phyloP scores from a whole-genome alignment of 1,140 invertebrate genomes.

The Drosophila nikananu region DNA sequence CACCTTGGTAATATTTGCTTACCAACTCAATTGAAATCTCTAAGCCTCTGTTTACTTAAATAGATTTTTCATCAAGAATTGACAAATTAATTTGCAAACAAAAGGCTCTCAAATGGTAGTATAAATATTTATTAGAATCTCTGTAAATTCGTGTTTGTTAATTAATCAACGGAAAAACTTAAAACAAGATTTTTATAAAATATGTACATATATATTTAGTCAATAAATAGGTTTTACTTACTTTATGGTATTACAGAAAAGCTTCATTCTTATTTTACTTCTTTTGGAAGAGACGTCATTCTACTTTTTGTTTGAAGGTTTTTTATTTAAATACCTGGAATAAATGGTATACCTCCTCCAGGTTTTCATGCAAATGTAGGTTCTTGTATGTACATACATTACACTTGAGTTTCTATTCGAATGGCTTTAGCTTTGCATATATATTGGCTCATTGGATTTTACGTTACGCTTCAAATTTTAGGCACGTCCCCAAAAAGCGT shows the following conservation, averaged over 20 bases:
- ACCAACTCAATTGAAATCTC: neutral
- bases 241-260: neutral
- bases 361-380: slow-evolving; percentile 7
- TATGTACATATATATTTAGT: neutral
- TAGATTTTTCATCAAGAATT: neutral
- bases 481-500: slow-evolving; percentile 36
- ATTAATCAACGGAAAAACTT: neutral
- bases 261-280: neutral
- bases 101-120: neutral
- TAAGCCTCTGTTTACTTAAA: neutral
- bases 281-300: slow-evolving; percentile 1
- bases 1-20: slow-evolving; percentile 4
- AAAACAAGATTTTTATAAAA: neutral
- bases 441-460: slow-evolving; percentile 28
- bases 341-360: neutral
- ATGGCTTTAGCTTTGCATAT: slow-evolving; percentile 12
- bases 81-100: neutral
- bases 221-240: neutral
- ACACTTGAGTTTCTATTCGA: slow-evolving; percentile 1
- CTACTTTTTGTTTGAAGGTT: neutral
- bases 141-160: neutral
- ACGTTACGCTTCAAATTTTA: slow-evolving; percentile 27
- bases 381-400: slow-evolving; percentile 27
- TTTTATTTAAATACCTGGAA: neutral
- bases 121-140: neutral